Evolutionary conservation across 2,888 invertebrate species (phyloP), one percentile per base, ranked within the genome.

Genomic region (Lasius platythorax): DNA sequence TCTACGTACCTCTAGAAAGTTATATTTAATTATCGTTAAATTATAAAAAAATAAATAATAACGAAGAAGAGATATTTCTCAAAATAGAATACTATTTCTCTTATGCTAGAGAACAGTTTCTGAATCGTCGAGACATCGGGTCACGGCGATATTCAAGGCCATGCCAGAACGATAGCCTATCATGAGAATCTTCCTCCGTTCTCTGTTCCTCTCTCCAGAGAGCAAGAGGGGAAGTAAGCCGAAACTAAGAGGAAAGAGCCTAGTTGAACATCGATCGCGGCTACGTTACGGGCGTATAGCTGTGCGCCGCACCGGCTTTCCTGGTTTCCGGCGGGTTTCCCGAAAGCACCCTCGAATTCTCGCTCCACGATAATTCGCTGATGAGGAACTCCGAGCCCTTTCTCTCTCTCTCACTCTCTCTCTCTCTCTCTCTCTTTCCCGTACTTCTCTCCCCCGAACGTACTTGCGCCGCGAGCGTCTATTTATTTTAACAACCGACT

Each of bases 401-500:
- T 56, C 30, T 30, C 43, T 33, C n/a, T 66, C 23, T 8, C 53
- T 23, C 43, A 50, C 43, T 68, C 23, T 23, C 23, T 23, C 23
- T 23, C 23, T 23, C 23, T 23, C 23, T 23, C 23, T 23, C 23
- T 23, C 23, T 68, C 43, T 68, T 15, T 11, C n/a, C 15, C 58
- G 58, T 79, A 79, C 46, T 79, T 79, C 74, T 72, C 73, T 73
- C 46, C 30, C 46, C 23, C 33, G 56, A 23, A 58, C 58, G 43
- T 72, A 58, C 70, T 78, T 58, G 58, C 43, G 73, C 79, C 79
- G 79, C 73, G 79, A 79, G 79, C 72, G 79, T 79, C 72, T 79
- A 79, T 79, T 79, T 79, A 79, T 79, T 79, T 79, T 79, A 79
- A 79, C 78, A 72, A 79, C 78, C 72, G 78, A 79, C 79, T 79